phyloP scores from a whole-genome alignment of 1,140 invertebrate genomes.

The Heliconius congener region DNA sequence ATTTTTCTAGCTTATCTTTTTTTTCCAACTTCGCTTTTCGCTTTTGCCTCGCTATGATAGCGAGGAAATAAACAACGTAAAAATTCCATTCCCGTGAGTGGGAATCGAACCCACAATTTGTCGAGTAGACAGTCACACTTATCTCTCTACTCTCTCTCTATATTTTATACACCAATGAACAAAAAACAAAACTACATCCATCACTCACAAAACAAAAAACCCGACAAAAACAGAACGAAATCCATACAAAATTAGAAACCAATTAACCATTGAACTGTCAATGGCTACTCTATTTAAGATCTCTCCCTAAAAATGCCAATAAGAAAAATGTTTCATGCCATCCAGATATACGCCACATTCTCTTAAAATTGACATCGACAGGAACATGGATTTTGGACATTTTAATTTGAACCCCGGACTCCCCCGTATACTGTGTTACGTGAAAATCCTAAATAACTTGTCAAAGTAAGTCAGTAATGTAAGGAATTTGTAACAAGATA shows the following conservation, averaged over 20 bases:
- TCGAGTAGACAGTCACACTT: no score
- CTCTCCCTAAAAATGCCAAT: conserved; percentile 35
- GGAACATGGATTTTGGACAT: conserved; percentile 68
- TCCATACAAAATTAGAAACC: conserved; percentile 58
- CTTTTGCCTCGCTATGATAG: no score
- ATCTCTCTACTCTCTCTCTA: no score
- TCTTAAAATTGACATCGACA: conserved; percentile 47
- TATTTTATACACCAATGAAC: no score
- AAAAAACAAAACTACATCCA: not conserved
- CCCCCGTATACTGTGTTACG: conserved; percentile 49
- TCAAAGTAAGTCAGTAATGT: conserved; percentile 46
- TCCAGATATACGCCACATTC: conserved; percentile 53
- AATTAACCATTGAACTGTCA: conserved; percentile 54
- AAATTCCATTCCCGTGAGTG: no score
- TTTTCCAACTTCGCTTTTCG: no score
- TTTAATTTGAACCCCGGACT: conserved; percentile 71
- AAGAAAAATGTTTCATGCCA: conserved; percentile 53
- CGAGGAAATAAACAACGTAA: no score
- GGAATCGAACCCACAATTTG: no score
- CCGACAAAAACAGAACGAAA: not conserved
- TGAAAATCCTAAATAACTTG: conserved; percentile 49
- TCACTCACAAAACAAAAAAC: not conserved
- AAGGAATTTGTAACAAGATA: conserved; percentile 55
- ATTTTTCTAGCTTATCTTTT: no score
- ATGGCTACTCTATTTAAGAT: conserved; percentile 53